Percentiles rank a stretch among this genome's conserved stretches.
Evolutionary conservation across 1,140 invertebrate species (phyloP).

Genomic region (Ephestia elutella): DNA sequence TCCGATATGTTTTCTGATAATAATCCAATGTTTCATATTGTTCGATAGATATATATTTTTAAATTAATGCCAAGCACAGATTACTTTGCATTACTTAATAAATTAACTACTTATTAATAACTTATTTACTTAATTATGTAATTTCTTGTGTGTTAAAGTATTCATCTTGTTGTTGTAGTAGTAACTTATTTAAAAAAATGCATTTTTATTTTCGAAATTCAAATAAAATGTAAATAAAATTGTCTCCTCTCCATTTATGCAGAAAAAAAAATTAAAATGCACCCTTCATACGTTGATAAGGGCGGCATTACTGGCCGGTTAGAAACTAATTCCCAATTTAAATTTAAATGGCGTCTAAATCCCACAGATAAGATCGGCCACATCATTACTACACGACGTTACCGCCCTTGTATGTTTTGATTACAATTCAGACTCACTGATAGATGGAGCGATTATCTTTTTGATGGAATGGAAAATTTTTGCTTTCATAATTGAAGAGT

Average conservation of each 20-base stretch:
- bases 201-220: too few relatives aligned
- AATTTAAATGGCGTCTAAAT: slow-evolving; percentile 62
- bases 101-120: too few relatives aligned
- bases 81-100: too few relatives aligned
- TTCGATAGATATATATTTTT: too few relatives aligned
- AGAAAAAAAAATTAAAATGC: slow-evolving; percentile 22
- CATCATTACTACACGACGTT: slow-evolving; percentile 19
- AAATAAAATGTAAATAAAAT: too few relatives aligned
- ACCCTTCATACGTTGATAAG: slow-evolving; percentile 13
- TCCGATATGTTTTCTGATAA: not conserved
- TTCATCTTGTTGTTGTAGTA: too few relatives aligned
- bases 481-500: not conserved
- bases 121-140: too few relatives aligned
- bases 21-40: too few relatives aligned
- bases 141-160: too few relatives aligned
- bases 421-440: slow-evolving; percentile 5
- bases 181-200: too few relatives aligned
- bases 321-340: slow-evolving; percentile 38
- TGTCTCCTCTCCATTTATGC: slow-evolving; percentile 13
- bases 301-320: slow-evolving; percentile 2
- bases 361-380: slow-evolving; percentile 30
- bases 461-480: slow-evolving; percentile 5
- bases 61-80: too few relatives aligned
- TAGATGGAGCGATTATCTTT: slow-evolving; percentile 4
- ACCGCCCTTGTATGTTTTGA: slow-evolving; percentile 3